Base-by-base conservation (phyloP, 2,797 vertebrate genomes). In the Cossypha polioptera region DNA sequence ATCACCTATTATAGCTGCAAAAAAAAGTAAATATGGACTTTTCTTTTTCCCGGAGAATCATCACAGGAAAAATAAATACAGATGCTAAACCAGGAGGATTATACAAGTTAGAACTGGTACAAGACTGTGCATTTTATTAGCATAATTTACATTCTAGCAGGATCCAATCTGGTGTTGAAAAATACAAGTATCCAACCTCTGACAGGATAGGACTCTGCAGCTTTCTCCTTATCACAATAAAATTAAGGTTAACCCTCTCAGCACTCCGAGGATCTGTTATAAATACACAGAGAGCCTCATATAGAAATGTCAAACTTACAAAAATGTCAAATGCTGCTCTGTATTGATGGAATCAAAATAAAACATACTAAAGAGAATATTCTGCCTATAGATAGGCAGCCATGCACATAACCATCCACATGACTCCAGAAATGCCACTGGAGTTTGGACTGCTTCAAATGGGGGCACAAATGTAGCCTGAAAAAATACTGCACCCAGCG, bases 41-140 rank as follows among this genome's bases (percentile, higher is more conserved):
- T 82, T 86, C 80, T 90, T 84, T 76, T 13, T 94, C 54, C 75
- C 87, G 89, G 62, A 94, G n/a, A 95, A 83, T 51, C 72, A 81
- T 73, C 57, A 75, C 33, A 73, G 84, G 48, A 92, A 93, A 96
- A 96, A 94, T 91, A 97, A 95, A 96, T 78, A 94, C 86, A 94
- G 79, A 91, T 58, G 74, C 80, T 92, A 89, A 94, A 66, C 16
- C 50, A 85, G 75, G 67, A 93, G 75, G 86, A 92, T 90, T 91
- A 73, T 43, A 65, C 75, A 92, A 80, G 85, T 86, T 72, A 94
- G 72, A 95, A 83, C 61, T 78, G 28, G 61, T 78, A 81, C 53
- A 82, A 88, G 72, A 35, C 53, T 59, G 33, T 50, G 79, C 66
- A 94, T 90, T 92, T 93, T 94, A 92, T 96, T 86, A 96, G 62